Base-by-base conservation (phyloP, 2,113 vertebrate genomes). In the Esox niger region DNA sequence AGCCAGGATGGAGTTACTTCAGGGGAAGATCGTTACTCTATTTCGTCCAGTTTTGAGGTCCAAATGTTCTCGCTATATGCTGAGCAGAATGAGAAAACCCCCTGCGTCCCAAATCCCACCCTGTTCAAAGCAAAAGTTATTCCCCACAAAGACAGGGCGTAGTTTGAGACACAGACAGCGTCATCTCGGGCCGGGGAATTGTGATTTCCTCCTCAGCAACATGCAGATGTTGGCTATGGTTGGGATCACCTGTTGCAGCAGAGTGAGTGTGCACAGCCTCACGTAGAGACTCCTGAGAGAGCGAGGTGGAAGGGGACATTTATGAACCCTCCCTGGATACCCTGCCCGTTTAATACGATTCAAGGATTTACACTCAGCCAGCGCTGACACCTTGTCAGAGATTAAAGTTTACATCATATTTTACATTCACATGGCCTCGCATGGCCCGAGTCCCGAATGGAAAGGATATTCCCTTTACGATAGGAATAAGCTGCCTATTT, bases 381-480 rank as follows among this genome's bases (percentile, higher is more conserved):
- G 27, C 31, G 30, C 15, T 1, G 63, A 27, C 46, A 32, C 23
- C 38, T 26, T 13, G 35, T 9, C 17, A 71, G 66, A 52, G 65
- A 76, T 73, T 75, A 76, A 60, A 73, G 64, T 32, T 32, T 73
- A 54, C 64, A 59, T 84, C 66, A 56, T 56, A 64, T 77, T 73
- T 79, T 17, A 62, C 21, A 54, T 29, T 11, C 55, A 62, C 38
- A 33, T 73, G 6, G 47, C 15, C n/a, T 21, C 38, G 3, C 38
- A 2, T 43, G 38, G 38, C 2, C 38, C 13, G 6, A 7, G 47
- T 52, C 35, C 13, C 35, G 15, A 43, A 15, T 43, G 13, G 13
- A 10, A 15, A 6, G 2, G n/a, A 15, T 43, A 17, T 43, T 17
- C 13, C 13, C 13, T 35, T 35, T 11, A 35, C 7, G 9, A 10